These are phyloP conservation scores for Streptopelia turtur DNA, from an alignment of 2,797 vertebrate genomes.

Conservation along the genomic window DNA sequence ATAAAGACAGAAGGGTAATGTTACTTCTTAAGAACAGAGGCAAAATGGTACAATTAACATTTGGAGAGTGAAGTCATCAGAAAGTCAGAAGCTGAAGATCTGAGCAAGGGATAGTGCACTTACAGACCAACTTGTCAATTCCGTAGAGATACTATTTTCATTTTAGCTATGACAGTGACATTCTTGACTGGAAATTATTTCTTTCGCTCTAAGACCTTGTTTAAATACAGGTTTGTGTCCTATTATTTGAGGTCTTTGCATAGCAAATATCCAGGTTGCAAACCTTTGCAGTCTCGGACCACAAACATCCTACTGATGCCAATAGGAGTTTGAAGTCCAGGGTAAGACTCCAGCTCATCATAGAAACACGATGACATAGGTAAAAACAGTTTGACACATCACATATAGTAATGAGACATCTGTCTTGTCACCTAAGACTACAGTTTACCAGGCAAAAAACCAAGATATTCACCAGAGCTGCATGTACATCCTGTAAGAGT, in stretches of 20 bases:
- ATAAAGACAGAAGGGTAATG: not conserved
- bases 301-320: not conserved
- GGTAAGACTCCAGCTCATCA: not conserved
- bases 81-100: not conserved
- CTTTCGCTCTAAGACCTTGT: not conserved
- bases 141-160: not conserved
- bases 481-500: rapidly evolving
- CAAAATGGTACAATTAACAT: not conserved
- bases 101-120: not conserved
- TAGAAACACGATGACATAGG: not conserved
- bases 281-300: not conserved
- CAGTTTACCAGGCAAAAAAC: not conserved
- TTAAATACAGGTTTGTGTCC: not conserved
- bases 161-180: not conserved
- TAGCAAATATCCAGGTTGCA: not conserved
- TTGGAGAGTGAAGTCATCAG: not conserved
- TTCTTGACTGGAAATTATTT: not conserved
- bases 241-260: not conserved
- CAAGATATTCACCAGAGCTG: not conserved
- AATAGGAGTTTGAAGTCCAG: not conserved
- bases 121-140: not conserved
- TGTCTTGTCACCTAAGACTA: not conserved
- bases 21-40: not conserved
- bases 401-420: not conserved
- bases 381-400: not conserved